Percentiles rank a stretch among this genome's conserved stretches.
Conservation (phyloP, 2,113 vertebrate genomes). For the Shinisaurus crocodilurus region DNA sequence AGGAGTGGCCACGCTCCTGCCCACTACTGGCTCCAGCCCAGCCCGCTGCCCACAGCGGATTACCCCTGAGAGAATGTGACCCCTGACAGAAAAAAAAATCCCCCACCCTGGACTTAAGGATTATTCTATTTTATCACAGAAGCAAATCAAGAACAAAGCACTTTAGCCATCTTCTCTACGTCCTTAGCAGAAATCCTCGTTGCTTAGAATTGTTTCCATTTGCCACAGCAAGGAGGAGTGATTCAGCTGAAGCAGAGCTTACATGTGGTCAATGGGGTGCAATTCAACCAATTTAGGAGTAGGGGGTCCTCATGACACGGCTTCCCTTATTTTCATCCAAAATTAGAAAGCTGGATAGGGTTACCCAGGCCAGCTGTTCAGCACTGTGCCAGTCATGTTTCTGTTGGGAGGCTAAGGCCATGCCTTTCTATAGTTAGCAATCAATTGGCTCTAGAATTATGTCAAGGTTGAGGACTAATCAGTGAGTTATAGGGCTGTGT, state of each 20-base stretch:
- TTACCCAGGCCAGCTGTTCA: constrained; percentile 12
- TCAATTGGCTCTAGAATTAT: constrained; percentile 49
- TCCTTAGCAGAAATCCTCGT: background rate
- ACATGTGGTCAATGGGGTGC: constrained; percentile 15
- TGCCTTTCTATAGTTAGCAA: constrained; percentile 47
- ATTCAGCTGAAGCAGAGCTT: constrained; percentile 31
- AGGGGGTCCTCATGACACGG: background rate
- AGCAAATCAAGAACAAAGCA: background rate
- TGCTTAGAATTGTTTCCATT: constrained; percentile 32
- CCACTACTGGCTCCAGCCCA: too few species aligned
- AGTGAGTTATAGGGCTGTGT: constrained; percentile 34
- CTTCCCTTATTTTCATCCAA: constrained; percentile 44
- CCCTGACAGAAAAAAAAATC: too few species aligned
- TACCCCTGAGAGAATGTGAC: too few species aligned
- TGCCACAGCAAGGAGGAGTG: background rate
- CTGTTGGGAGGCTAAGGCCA: constrained; percentile 15
- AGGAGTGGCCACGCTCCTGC: too few species aligned
- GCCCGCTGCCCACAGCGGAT: too few species aligned
- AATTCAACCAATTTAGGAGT: background rate
- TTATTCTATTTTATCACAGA: background rate
- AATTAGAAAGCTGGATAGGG: constrained; percentile 36
- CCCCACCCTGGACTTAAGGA: background rate
- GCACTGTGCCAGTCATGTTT: constrained; percentile 2
- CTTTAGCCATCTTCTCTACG: background rate
- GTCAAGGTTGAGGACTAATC: constrained; percentile 43